Base-by-base conservation (phyloP, 2,797 vertebrate species). In the Sebastes aleutianus region DNA sequence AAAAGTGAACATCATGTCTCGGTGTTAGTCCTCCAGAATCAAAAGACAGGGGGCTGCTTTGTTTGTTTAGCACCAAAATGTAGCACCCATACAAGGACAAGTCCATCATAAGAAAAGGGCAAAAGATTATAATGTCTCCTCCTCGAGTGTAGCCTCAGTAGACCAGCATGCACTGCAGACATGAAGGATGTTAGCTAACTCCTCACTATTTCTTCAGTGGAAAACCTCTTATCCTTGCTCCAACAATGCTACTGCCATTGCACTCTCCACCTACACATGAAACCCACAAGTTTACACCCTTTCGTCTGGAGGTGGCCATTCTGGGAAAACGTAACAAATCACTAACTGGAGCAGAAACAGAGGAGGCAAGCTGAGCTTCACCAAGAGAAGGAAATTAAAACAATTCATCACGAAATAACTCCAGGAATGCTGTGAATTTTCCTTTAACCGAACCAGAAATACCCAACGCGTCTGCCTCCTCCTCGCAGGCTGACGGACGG, bases 351-450 rank as follows among this genome's bases (percentile, higher is more conserved):
- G 70, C 68, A 64, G 14, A 57, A 70, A 39, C 0, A 16, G 54
- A 32, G 8, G 43, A 56, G 74, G 53, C 59, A 8, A 29, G 53
- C 50, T 18, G 73, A 76, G 73, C 36, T 70, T 67, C 4, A 31
- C 20, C 8, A 4, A 57, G 32, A 66, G 16, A 54, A 47, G 62
- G 34, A 78, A 85, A 83, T 85, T 71, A 84, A 78, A 82, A 82
- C 61, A 76, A 82, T 70, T 77, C 22, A 69, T 84, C 80, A 79
- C 16, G 62, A 58, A 72, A 79, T n/a, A 67, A 76, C 43, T 65
- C 32, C 27, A 2, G 16, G 64, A 83, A 78, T 18, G 58, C 76
- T 26, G 67, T 9, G 57, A 64, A 53, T 77, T 70, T 75, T 18
- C 57, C 39, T 61, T 71, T 9, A 50, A 53, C 66, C 14, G 5